Base-by-base conservation (phyloP, 2,797 vertebrate species). In the Manis pentadactyla region DNA sequence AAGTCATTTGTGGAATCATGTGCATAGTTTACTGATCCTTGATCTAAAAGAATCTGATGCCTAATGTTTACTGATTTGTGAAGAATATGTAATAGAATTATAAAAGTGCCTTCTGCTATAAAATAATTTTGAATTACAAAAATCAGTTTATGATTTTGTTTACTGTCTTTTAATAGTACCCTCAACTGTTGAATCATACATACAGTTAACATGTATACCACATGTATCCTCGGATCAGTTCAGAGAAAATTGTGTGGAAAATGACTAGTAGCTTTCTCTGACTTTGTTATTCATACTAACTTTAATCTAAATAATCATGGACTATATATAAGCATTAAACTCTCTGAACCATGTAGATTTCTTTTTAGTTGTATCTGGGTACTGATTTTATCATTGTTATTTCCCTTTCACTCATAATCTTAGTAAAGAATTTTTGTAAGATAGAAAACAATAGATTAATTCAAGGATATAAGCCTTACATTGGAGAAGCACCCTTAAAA, bases 371-470 rank as follows among this genome's bases (percentile, higher is more conserved):
- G 19, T 92, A 19, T 94, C 84, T 86, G 21, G 69, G 9, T 82
- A 51, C 39, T 89, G 68, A 66, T 66, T 78, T 92, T 53, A 63
- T 95, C 49, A 74, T 61, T 87, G 12, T 82, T 78, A 49, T 77
- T 87, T 55, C 7, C 7, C 14, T 55, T 94, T 83, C 39, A 21
- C 57, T 7, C 31, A 53, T 73, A 73, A 86, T 82, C 17, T 92
- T 96, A 34, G 27, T 74, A 93, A 83, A 87, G 2, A 68, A 73
- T 85, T 90, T 95, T 84, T 87, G 9, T 83, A 89, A 93, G 69
- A 73, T 18, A 83, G 68, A 95, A 83, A 63, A 83, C 18, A 95
- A 87, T 79, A 75, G 46, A 94, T 53, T 87, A 53, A 84, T 86
- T 92, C 61, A 95, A 75, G 63, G 49, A 11, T 39, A 21, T 61